Percentiles rank a stretch among this genome's conserved stretches.
Evolutionary conservation across 2,888 invertebrate genomes (phyloP).

Genomic region (Tetragnatha montana): DNA sequence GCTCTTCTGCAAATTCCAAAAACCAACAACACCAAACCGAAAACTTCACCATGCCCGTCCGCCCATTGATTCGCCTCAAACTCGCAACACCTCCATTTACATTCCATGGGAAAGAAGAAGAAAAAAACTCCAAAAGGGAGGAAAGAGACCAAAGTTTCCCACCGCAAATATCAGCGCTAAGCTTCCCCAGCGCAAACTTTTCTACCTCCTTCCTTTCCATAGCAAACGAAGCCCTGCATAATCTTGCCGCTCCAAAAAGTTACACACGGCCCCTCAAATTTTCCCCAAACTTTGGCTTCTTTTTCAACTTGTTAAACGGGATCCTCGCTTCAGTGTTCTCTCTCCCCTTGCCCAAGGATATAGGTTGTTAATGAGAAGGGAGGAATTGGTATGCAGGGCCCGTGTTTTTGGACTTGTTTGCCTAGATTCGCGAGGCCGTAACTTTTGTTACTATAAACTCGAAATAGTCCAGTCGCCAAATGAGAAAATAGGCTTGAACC

Average conservation of each 20-base stretch:
- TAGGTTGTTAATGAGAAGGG: background rate
- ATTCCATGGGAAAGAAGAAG: background rate
- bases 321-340: background rate
- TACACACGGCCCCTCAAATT: slow-evolving; percentile 14
- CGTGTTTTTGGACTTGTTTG: background rate
- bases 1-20: no score
- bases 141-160: slow-evolving; percentile 2
- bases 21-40: no score
- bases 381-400: background rate
- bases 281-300: background rate
- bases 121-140: background rate
- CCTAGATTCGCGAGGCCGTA: no score
- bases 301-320: slow-evolving; percentile 8
- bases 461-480: no score
- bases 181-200: background rate
- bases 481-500: no score
- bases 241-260: slow-evolving; percentile 2
- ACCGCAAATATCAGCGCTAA: slow-evolving; percentile 8
- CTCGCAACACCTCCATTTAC: background rate
- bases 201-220: slow-evolving; percentile 10
- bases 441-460: no score
- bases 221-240: slow-evolving; percentile 24
- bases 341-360: background rate
- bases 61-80: background rate
- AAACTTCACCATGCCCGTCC: background rate